A percentile compares a stretch with the other conserved stretches of the same genome.
These are phyloP conservation scores for Alsophila aescularia DNA, from an alignment of 2,888 invertebrate species.

Conservation along the genomic window DNA sequence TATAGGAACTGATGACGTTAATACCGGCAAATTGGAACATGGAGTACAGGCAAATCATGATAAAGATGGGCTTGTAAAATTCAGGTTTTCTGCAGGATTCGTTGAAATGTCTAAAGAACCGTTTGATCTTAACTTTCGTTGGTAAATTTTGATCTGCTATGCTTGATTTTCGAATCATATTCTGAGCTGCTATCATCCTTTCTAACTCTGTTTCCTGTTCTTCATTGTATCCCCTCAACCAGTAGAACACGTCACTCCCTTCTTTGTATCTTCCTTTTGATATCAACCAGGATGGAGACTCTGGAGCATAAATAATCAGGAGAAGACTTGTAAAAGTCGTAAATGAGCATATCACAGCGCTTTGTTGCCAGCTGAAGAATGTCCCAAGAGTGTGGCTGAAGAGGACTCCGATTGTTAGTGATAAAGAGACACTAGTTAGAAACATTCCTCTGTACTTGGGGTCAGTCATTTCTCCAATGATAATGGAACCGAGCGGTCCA, in stretches of 20 bases:
- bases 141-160: slow-evolving; percentile 54
- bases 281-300: slow-evolving; percentile 88
- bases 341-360: slow-evolving; percentile 79
- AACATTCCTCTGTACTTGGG: slow-evolving; percentile 86
- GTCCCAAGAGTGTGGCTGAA: slow-evolving; percentile 86
- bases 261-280: slow-evolving; percentile 82
- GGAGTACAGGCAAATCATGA: slow-evolving; percentile 86
- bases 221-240: slow-evolving; percentile 79
- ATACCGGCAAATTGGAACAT: slow-evolving; percentile 89
- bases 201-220: slow-evolving; percentile 73
- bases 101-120: slow-evolving; percentile 55
- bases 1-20: slow-evolving; percentile 88
- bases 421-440: slow-evolving; percentile 84
- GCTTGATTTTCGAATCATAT: slow-evolving; percentile 62
- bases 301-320: slow-evolving; percentile 84
- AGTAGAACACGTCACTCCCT: slow-evolving; percentile 83
- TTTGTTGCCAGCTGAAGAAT: slow-evolving; percentile 83
- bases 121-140: slow-evolving; percentile 45
- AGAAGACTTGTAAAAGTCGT: slow-evolving; percentile 79
- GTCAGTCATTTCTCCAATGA: slow-evolving; percentile 85
- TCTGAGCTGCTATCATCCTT: slow-evolving; percentile 73
- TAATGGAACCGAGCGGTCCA: slow-evolving; percentile 81
- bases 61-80: slow-evolving; percentile 85
- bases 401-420: slow-evolving; percentile 86
- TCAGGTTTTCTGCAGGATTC: slow-evolving; percentile 71